A percentile compares a stretch with the other conserved stretches of the same genome.
Evolutionary conservation across 2,797 vertebrate genomes (phyloP).

Genomic region (Tiaroga cobitis): DNA sequence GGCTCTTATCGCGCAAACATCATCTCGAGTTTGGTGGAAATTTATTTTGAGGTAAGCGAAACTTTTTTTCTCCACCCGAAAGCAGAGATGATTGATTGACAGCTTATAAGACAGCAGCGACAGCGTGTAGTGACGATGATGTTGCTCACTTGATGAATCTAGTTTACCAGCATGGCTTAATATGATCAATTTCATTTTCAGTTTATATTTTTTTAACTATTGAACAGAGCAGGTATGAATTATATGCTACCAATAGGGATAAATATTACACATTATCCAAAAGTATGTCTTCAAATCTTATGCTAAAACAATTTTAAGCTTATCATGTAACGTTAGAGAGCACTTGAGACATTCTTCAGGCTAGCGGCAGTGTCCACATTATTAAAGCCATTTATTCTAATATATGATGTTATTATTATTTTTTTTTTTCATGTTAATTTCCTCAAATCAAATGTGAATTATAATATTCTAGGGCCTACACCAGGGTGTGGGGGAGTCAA

Average conservation of each 20-base stretch:
- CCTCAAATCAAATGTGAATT: conserved; percentile 1
- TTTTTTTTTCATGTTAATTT: neutral
- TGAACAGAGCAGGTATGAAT: neutral
- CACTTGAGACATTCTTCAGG: neutral
- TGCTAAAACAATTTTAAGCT: neutral
- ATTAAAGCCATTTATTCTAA: neutral
- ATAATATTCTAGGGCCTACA: conserved; percentile 54
- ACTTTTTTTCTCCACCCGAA: neutral
- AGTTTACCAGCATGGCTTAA: neutral
- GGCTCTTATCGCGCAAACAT: neutral
- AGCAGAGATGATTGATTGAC: conserved; percentile 1
- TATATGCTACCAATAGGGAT: neutral
- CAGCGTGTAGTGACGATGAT: neutral
- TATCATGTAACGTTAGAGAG: neutral
- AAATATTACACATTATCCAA: neutral
- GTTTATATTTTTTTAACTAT: neutral
- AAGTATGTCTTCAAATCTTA: neutral
- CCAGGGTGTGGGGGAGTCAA: conserved; percentile 58
- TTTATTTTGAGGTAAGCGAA: conserved; percentile 32
- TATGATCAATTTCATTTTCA: neutral
- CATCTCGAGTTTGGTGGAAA: conserved; percentile 25
- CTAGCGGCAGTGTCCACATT: neutral
- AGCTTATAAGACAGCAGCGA: neutral
- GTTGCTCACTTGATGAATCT: neutral
- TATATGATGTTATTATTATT: neutral